Evolutionary conservation across 2,888 invertebrate species (phyloP), one percentile per base, ranked within the genome.

Genomic region (Rosalia funebris): DNA sequence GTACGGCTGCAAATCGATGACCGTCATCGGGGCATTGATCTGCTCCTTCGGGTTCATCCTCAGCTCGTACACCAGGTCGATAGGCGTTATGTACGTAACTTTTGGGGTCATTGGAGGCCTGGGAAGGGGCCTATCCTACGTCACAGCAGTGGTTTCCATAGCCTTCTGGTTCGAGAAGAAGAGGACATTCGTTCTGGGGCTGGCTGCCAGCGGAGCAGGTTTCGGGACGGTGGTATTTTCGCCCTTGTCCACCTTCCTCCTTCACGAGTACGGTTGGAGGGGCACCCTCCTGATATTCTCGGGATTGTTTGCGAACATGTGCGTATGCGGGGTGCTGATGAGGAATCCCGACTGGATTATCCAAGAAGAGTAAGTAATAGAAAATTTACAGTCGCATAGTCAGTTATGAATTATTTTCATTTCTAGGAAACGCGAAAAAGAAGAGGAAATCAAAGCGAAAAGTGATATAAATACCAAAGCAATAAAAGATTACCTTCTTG

Each of bases 161-260:
- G 94, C 95, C 4, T 95, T 93, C 77, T 96, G 95, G 90, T 96
- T 96, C 80, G 93, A 95, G 72, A 92, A 92, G 79, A 91, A 90
- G 75, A 85, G 95, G 36, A 91, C 91, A 42, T 84, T 95, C 66
- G 95, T 95, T 3, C 92, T 93, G 2, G 93, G 95, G 1, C 83
- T 95, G 53, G 92, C 93, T 0, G 94, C 94, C 0, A 93, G 93
- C 71, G 95, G 95, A 2, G 93, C 93, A 0, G 95, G 95, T 0
- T 89, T 94, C 44, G 95, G 95, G n/a, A 95, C 95, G 0, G 92
- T 95, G 72, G 82, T 95, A 0, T 94, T 93, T 76, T 92, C 94
- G 1, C 94, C 93, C 0, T 86, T 95, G 82, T 93, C 93, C 0
- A 90, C 91, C 63, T 90, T 87, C 77, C 87, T 92, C 57, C 87